Evolutionary conservation across 2,888 invertebrate genomes (phyloP).

Genomic region (Ferrisia virgata): DNA sequence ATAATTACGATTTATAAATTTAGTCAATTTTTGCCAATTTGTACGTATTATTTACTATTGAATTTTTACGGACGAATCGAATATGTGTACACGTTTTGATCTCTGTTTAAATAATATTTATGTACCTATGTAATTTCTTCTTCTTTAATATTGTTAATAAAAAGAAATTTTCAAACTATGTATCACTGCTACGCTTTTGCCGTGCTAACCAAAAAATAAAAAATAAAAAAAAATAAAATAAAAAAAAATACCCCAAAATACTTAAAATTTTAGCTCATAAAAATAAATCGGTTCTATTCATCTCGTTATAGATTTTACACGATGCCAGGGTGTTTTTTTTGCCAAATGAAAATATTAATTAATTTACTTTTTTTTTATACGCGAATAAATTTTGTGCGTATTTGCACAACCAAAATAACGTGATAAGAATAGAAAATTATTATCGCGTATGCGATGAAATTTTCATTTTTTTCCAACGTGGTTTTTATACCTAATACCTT

Average conservation of each 20-base stretch:
- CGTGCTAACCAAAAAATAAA: neutral
- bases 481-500: conserved; percentile 5
- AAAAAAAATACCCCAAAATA: neutral
- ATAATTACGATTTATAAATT: neutral
- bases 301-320: neutral
- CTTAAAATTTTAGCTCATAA: too few relatives aligned
- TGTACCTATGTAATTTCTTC: neutral
- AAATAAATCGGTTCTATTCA: too few relatives aligned
- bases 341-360: neutral
- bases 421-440: neutral
- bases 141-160: too few relatives aligned
- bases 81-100: neutral
- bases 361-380: conserved; percentile 5
- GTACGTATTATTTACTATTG: neutral
- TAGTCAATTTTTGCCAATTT: conserved; percentile 9
- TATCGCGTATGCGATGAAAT: neutral
- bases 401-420: neutral
- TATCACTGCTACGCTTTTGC: neutral
- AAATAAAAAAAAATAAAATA: neutral
- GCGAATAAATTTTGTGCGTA: neutral
- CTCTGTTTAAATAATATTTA: neutral
- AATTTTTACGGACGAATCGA: neutral
- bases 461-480: conserved; percentile 2
- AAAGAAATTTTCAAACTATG: too few relatives aligned
- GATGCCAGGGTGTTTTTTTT: neutral